Evolutionary conservation across 2,797 vertebrate genomes (phyloP).

Genomic region (Smutsia temminckii): DNA sequence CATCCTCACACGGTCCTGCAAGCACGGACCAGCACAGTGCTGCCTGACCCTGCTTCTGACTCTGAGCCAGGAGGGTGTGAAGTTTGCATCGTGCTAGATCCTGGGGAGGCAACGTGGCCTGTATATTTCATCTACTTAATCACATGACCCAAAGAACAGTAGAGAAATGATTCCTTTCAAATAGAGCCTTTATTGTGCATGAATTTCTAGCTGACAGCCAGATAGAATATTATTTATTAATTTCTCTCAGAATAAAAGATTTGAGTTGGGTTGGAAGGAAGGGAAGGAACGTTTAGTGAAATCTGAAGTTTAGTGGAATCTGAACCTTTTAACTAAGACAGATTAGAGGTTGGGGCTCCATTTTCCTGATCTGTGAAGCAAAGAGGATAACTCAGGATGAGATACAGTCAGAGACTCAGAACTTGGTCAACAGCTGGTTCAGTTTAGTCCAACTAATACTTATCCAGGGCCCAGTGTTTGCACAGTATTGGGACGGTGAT

Average conservation of each 20-base stretch:
- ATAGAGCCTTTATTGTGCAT: background rate
- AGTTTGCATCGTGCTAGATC: background rate
- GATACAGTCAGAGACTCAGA: background rate
- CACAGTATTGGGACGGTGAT: background rate
- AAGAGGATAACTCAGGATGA: background rate
- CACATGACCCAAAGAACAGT: background rate
- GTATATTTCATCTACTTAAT: background rate
- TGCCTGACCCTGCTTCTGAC: background rate
- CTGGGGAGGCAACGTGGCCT: background rate
- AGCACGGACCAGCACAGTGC: rapidly evolving
- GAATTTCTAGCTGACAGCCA: background rate
- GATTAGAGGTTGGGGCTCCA: background rate
- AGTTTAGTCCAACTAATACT: background rate
- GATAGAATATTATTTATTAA: constrained; percentile 18
- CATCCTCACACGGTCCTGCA: background rate
- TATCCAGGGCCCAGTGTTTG: background rate
- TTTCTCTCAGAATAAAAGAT: constrained; percentile 25
- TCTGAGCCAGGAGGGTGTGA: background rate
- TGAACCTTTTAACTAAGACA: background rate
- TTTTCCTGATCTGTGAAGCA: background rate
- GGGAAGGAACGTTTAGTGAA: background rate
- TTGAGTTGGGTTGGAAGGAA: background rate
- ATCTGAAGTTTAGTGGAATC: background rate
- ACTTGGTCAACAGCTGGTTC: background rate
- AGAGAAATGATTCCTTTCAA: background rate